A percentile compares a stretch with the other conserved stretches of the same genome.
phyloP scores from a whole-genome alignment of 2,888 invertebrate species.

The Tipula confusa region DNA sequence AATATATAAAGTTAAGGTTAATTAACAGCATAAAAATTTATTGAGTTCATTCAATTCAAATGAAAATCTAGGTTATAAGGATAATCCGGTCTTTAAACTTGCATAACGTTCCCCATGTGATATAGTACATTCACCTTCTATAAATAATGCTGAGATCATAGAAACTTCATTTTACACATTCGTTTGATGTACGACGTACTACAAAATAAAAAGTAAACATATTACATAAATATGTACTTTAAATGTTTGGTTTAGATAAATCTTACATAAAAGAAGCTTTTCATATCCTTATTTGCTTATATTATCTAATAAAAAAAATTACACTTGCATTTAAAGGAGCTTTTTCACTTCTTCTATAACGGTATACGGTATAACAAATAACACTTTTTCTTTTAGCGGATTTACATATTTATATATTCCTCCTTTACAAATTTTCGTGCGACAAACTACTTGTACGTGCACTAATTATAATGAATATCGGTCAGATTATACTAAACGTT shows the following conservation, averaged over 20 bases:
- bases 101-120: too few relatives aligned
- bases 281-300: background rate
- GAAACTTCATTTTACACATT: background rate
- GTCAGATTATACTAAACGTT: background rate
- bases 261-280: background rate
- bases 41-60: too few relatives aligned
- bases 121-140: too few relatives aligned
- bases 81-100: too few relatives aligned
- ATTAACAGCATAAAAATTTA: too few relatives aligned
- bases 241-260: background rate
- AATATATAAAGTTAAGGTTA: too few relatives aligned
- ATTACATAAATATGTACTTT: background rate
- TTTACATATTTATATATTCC: background rate
- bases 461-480: background rate
- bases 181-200: too few relatives aligned
- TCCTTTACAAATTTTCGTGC: background rate
- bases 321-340: background rate
- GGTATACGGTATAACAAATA: background rate
- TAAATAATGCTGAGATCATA: background rate
- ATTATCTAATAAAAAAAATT: background rate
- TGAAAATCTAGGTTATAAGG: too few relatives aligned
- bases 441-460: background rate
- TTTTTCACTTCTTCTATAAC: background rate
- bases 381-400: background rate
- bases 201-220: background rate